Evolutionary conservation across 1,140 invertebrate species (phyloP).

Genomic region (Leptonema lineaticorne): DNA sequence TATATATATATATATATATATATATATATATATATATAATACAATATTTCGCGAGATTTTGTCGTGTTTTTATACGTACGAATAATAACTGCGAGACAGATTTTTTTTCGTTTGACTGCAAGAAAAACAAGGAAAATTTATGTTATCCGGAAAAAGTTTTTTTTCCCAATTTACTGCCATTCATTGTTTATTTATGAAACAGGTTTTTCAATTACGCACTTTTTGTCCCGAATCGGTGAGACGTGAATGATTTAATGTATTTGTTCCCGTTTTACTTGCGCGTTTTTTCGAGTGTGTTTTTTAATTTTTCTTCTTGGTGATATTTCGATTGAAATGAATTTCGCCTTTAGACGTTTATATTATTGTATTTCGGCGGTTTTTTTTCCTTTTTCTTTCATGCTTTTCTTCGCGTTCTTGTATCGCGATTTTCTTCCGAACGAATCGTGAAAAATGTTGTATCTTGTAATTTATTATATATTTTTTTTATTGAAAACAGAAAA

Average conservation of each 20-base stretch:
- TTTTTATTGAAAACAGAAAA: too few relatives aligned
- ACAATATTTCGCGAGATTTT: not conserved
- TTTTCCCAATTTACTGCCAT: constrained; percentile 12
- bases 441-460: not conserved
- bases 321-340: constrained; percentile 12
- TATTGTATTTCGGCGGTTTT: not conserved
- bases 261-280: too few relatives aligned
- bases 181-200: constrained; percentile 18
- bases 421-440: not conserved
- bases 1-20: not conserved
- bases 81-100: constrained; percentile 1
- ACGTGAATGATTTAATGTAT: constrained; percentile 17
- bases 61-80: not conserved
- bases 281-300: too few relatives aligned
- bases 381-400: too few relatives aligned
- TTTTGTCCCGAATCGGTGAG: constrained; percentile 16
- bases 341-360: not conserved
- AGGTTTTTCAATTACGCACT: constrained; percentile 18
- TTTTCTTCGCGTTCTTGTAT: too few relatives aligned
- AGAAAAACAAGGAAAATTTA: constrained; percentile 16
- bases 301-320: not conserved
- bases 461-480: not conserved
- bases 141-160: constrained; percentile 16
- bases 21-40: not conserved
- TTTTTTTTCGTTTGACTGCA: not conserved